These are phyloP conservation scores for Bursaphelenchus okinawaensis DNA, from an alignment of 2,888 invertebrate genomes.

Conservation along the genomic window DNA sequence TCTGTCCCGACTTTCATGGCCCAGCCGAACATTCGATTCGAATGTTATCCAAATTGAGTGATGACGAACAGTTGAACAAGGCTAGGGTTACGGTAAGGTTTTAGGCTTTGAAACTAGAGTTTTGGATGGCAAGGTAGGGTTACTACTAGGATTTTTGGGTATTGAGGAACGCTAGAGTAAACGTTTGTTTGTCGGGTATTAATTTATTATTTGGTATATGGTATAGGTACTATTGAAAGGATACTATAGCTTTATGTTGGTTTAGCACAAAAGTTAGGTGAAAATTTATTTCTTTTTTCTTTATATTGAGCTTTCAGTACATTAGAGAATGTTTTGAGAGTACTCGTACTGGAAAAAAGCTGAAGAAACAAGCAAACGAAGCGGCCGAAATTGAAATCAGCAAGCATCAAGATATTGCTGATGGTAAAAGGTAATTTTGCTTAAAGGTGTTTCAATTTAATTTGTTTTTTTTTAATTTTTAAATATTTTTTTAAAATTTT, in stretches of 20 bases:
- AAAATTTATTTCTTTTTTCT: no score
- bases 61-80: not conserved
- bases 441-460: no score
- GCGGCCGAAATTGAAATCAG: not conserved
- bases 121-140: not conserved
- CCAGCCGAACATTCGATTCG: constrained; percentile 58
- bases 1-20: constrained; percentile 32
- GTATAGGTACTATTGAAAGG: no score
- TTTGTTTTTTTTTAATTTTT: no score
- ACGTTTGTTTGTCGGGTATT: not conserved
- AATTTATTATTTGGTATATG: no score
- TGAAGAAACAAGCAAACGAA: not conserved
- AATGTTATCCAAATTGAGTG: constrained; percentile 33
- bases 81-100: not conserved
- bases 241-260: no score
- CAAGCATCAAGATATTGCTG: constrained; percentile 6
- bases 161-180: no score
- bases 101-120: not conserved
- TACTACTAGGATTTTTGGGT: no score
- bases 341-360: constrained; percentile 8
- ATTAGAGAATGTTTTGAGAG: constrained; percentile 22
- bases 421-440: not conserved
- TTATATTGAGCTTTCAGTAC: not conserved
- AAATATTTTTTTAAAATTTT: no score
- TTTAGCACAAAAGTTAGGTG: no score